Evolutionary conservation across 2,888 invertebrate species (phyloP), one percentile per base, ranked within the genome.

Genomic region (Pollenia amentaria): DNA sequence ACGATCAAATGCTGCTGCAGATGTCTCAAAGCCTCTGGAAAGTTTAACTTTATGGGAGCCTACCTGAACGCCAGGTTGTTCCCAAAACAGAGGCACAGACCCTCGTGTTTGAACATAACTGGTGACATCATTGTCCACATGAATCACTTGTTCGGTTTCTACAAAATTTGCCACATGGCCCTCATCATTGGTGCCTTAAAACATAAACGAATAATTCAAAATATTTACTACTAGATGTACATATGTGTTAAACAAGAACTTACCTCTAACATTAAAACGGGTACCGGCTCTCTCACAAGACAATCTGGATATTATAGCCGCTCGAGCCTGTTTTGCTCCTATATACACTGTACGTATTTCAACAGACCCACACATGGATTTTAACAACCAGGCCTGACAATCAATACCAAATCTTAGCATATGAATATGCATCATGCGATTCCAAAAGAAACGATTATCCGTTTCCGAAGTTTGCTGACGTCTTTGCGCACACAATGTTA

Each of bases 111-210:
- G 97, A 12, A 99, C 94, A 92, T 97, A 97, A 8, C 98, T 98
- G 8, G 97, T 95, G 6, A 98, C 96, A 91, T 97, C 96, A 90
- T 98, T 97, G 92, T 99, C 99, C 90, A 98, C 95, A 92, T 96
- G 97, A 89, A 98, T 97, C 16, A 98, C 97, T 94, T 99, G 99
- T 94, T 99, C 99, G 0, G 99, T 99, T 95, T 99, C 99, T 42
- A 99, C 99, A 95, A 99, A 99, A 94, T 99, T 99, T 1, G 99
- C 99, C 16, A 99, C 99, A 94, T 99, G 97, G 0, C 99, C 99
- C 93, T 99, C 98, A 94, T 99, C 99, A 94, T 99, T 99, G 88
- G 97, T 97, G n/a, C 99, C 89, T 89, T 48, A 18, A n/a, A 10
- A 55, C 16, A 40, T 55, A 64, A 6, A 14, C 8, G 44, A 73